Base-by-base conservation (phyloP, 2,888 invertebrate genomes). In the Cosmopolites sordidus region DNA sequence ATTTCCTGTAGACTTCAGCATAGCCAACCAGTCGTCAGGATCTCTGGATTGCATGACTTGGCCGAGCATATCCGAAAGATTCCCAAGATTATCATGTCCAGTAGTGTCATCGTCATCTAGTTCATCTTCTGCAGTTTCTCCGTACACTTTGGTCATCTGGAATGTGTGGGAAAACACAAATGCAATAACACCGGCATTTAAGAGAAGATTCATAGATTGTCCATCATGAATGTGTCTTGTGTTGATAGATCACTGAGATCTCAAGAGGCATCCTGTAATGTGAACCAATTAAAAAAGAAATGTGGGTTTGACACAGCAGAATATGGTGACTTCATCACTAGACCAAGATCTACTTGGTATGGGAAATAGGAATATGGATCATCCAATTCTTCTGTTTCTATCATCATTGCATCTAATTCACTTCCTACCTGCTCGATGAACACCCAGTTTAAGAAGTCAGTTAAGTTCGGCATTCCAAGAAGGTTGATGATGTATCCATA, bases 361-460 rank as follows among this genome's bases (percentile, higher is more conserved):
- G 51, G 51, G 17, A 51, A 51, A 16, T 45, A 51, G 2, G 43
- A 49, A 37, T 42, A 43, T 4, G 30, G 17, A n/a, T 30, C 17
- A 33, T 15, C 15, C 8, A 39, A 16, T 45, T 51, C 51, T n/a
- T 51, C 44, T 6, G 11, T 18, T 4, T 12, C 15, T 2, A 33
- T n/a, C 51, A 51, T 51, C 22, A 51, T 45, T 29, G 29, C 18
- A 22, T 45, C 51, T 15, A 51, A 14, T 8, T 51, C 39, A 42
- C 45, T 37, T n/a, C 29, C 22, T 2, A 44, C 16, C n/a, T 39
- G 15, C 11, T 48, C 14, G n/a, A 51, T 18, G 16, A 51, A 45
- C 5, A 51, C 33, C 51, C 51, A 51, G 2, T 51, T 39, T 16
- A 45, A 8, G 4, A 51, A 14, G 2, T 39, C 44, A n/a, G 38